Base-by-base conservation (phyloP, 2,113 vertebrate genomes). In the Malurus cyaneus region DNA sequence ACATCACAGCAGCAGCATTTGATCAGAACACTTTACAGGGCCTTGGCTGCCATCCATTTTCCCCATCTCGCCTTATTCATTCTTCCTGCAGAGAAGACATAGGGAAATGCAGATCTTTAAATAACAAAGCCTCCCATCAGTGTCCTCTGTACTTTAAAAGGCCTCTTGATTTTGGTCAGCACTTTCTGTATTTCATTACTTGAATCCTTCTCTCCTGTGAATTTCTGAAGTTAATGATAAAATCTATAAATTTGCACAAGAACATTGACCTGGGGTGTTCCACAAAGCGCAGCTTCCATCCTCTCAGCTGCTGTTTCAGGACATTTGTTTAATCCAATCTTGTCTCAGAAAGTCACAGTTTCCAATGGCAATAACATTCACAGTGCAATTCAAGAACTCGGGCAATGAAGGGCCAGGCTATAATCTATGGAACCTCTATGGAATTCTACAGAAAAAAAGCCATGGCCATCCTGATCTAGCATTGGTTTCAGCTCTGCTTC, bases 141-240 rank as follows among this genome's bases (percentile, higher is more conserved):
- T 47, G 31, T 65, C 53, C 92, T 80, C 36, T 65, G 62, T n/a
- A 46, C 41, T 91, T 88, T 44, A 73, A 86, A 82, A 83, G 11
- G 10, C 8, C 12, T 83, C 49, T 80, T 73, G 36, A 91, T 61
- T 93, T 89, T 80, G 26, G 21, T 66, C 67, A 77, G 64, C 80
- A 65, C 24, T 84, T 84, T 70, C 60, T 73, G 41, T 73, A 61
- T 77, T 84, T 86, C 41, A 46, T 80, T 65, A 79, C 17, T 89
- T 61, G 36, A 80, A 53, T 77, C 80, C 11, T 71, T 69, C 12
- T 69, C 25, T 86, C 41, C 50, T 46, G 41, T 88, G 71, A 72
- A 73, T 77, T 92, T 96, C 64, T 80, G 62, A 93, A 88, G 29
- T 18, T 65, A 76, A 64, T 18, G 21, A 85, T 61, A 92, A 88